Conservation (phyloP, 2,888 invertebrate species). For the Brachyopa scutellaris region DNA sequence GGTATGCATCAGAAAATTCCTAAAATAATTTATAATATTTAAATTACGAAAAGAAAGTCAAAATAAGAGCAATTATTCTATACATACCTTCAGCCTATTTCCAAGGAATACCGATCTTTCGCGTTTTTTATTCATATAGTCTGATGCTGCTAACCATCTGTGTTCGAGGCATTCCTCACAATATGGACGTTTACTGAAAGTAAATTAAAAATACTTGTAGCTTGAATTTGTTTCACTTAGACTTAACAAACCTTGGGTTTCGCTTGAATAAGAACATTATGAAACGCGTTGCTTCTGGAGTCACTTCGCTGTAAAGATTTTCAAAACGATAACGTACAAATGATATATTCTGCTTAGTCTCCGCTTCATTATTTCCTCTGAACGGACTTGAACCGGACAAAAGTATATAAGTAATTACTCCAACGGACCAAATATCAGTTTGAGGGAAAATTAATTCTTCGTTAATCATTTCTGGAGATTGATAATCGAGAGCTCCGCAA, state of each 20-base stretch:
- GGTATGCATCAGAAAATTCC: constrained; percentile 92
- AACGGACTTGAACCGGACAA: constrained; percentile 97
- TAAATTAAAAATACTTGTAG: neutral
- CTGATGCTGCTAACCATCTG: constrained; percentile 96
- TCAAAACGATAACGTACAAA: constrained; percentile 97
- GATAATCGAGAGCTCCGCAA: constrained; percentile 88
- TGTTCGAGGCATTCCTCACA: constrained; percentile 98
- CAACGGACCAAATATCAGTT: constrained; percentile 98
- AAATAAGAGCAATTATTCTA: constrained; percentile 64
- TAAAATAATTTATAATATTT: constrained; percentile 76
- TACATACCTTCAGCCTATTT: constrained; percentile 91
- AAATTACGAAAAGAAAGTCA: neutral
- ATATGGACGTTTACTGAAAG: constrained; percentile 93
- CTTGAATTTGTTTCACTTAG: neutral
- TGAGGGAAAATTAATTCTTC: constrained; percentile 94
- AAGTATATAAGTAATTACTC: constrained; percentile 94
- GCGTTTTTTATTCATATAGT: constrained; percentile 95
- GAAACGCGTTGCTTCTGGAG: constrained; percentile 96
- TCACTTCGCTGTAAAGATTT: constrained; percentile 95
- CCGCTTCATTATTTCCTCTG: constrained; percentile 90
- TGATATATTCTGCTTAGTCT: constrained; percentile 95
- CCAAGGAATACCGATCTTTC: constrained; percentile 94
- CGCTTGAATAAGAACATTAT: constrained; percentile 97
- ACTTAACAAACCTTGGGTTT: constrained; percentile 89
- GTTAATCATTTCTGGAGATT: constrained; percentile 93